Base-by-base conservation (phyloP, 2,113 vertebrate genomes). In the Nycticebus coucang region DNA sequence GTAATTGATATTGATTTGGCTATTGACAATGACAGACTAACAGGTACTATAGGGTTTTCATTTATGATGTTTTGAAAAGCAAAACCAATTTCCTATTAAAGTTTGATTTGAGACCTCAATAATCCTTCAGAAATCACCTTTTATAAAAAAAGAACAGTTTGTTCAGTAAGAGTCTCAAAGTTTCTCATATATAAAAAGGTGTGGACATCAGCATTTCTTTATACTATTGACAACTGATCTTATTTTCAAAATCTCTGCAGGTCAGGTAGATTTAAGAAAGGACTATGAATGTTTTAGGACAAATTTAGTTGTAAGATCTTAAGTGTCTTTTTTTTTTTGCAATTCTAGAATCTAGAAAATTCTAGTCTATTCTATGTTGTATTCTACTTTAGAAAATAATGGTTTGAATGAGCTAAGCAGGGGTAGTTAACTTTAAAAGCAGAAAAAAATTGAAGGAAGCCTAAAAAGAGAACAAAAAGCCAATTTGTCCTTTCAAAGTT, bases 191-290 rank as follows among this genome's bases (percentile, higher is more conserved):
- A 64, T 28, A 95, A 57, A 64, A 5, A 87, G 2, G 1, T 21
- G 8, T 85, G 7, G 28, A 64, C 0, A 57, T 57, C 33, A 75
- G 2, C 5, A 41, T 80, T 12, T 5, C 62, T 72, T 75, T 92
- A 5, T 41, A 35, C 12, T 64, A 19, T 14, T 1, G 7, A 0
- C 35, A 13, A 30, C 14, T 74, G 19, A 64, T 4, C 7, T 8
- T 74, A 50, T 33, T 93, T 79, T 66, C 4, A n/a, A 41, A 81
- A 91, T 37, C 13, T 59, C 4, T 5, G 19, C 6, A 18, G 37
- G 1, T 24, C 6, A 18, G 37, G 1, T 24, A 21, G 62, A 64
- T 60, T 95, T 82, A 2, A 71, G 6, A 81, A 93, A 45, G 19
- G 2, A 53, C 6, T 33, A 0, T 4, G 11, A 4, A 60, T 35